Evolutionary conservation across 2,797 vertebrate genomes (phyloP), one percentile per base, ranked within the genome.

Genomic region (Philypnodon macrostomus): DNA sequence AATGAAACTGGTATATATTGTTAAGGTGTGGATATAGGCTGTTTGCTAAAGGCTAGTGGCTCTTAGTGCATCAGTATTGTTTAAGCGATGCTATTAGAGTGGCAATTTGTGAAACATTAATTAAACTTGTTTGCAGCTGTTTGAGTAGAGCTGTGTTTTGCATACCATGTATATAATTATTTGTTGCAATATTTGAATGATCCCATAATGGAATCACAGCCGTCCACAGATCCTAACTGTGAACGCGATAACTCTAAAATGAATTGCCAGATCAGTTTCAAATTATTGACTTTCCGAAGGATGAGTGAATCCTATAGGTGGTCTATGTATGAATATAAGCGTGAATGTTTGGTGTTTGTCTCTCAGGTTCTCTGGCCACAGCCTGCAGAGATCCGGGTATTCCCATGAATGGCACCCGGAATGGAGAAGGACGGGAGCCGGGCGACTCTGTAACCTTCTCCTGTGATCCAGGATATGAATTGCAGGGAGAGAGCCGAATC

Each of bases 371-470:
- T 0, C 90, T 98, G 31, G 96, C 95, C 10, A 98, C 94, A 40
- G 95, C 96, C 0, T 98, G 96, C 70, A 91, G 96, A 79, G 96
- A 98, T 75, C 95, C 96, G 31, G 95, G 96, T 32, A 89, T 96
- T 41, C 96, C 95, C 21, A 97, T 98, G 95, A 98, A 98, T 64
- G 96, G 96, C 50, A 98, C 93, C 61, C 91, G 96, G 66, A 95
- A 93, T n/a, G 96, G 96, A 4, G 95, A 97, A 73, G 96, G 96
- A 17, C 91, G 94, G 79, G 96, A 97, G 82, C 95, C 95, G 10
- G 92, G 93, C 12, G 95, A 98, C 76, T 91, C 91, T 0, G 94
- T 98, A 58, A 89, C 93, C 85, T 98, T 98, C 81, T 90, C 94
- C 0, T 98, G 96, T 85, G 95, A 98, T 77, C 92, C 94, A 24